Evolutionary conservation across 2,888 invertebrate genomes (phyloP).

Genomic region (Gortyna flavago): DNA sequence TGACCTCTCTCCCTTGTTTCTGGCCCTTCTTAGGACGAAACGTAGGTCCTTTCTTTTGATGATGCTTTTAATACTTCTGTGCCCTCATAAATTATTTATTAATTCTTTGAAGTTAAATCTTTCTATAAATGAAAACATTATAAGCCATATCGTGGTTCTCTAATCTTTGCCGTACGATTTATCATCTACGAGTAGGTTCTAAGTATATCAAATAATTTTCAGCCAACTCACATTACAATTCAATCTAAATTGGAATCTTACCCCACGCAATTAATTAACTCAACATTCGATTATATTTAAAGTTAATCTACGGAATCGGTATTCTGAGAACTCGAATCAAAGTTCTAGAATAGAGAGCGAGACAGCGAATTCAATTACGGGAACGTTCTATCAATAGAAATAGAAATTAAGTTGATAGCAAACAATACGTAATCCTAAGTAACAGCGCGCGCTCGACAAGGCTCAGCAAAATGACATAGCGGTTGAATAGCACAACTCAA

Average conservation of each 20-base stretch:
- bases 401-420: slow-evolving; percentile 72
- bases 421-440: slow-evolving; percentile 68
- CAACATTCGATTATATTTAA: slow-evolving; percentile 34
- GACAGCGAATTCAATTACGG: slow-evolving; percentile 61
- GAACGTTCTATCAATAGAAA: slow-evolving; percentile 61
- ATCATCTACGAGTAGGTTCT: slow-evolving; percentile 19
- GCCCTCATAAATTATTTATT: not conserved
- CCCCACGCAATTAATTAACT: slow-evolving; percentile 38
- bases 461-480: slow-evolving; percentile 65
- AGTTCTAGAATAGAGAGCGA: slow-evolving; percentile 31
- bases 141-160: not conserved
- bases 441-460: slow-evolving; percentile 55
- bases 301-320: slow-evolving; percentile 21
- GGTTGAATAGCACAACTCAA: slow-evolving; percentile 62
- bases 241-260: slow-evolving; percentile 33
- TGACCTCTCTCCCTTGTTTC: slow-evolving; percentile 8
- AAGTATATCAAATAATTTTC: not conserved
- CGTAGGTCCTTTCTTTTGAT: not conserved
- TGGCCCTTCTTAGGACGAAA: slow-evolving; percentile 2
- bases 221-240: slow-evolving; percentile 8
- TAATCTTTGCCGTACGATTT: not conserved
- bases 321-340: slow-evolving; percentile 26
- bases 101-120: not conserved
- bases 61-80: not conserved
- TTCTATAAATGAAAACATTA: not conserved